Evolutionary conservation across 1,140 invertebrate species (phyloP), one percentile per base, ranked within the genome.

Genomic region (Cotesia vestalis): DNA sequence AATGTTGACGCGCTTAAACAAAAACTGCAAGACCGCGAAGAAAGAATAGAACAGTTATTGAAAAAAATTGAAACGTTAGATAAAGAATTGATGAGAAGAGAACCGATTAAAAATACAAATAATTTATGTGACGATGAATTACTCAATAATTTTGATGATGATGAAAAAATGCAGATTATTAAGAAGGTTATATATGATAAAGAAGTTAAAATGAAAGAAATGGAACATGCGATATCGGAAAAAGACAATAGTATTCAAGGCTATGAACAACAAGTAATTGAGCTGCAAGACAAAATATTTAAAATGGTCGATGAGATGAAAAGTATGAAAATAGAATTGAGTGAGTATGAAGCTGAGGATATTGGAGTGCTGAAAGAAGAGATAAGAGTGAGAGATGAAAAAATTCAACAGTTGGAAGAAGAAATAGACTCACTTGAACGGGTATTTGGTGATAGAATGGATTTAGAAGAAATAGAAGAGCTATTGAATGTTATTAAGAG

Each of bases 401-500:
- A 68, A 52, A 61, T 85, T 11, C 5, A 75, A 1, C 76, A 85
- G 12, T 68, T 86, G 20, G 80, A 84, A 51, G 78, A 80, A 52
- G 82, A 85, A 40, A 74, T 84, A 1, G 80, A 85, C 38, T 84
- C 81, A 20, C 63, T 86, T 35, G 83, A 86, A 60, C 77, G 76
- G 17, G 78, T 77, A 0, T 82, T 85, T 57, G 78, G 73, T 59
- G 83, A 85, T 27, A 79, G 78, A 60, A 79, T 85, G 27, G 80
- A 84, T 61, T 72, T 86, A 9, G 81, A 84, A 62, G 78, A 85
- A 46, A 85, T 86, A 36, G 77, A 85, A 12, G 84, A 83, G 4
- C 69, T 86, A 0, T 72, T 84, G 6, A 78, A 77, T 36, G 75
- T 83, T 3, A 64, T 85, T 1, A 85, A 83, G 11, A 74, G 79